Evolutionary conservation across 2,888 invertebrate species (phyloP).

Genomic region (Drosophila mimetica): DNA sequence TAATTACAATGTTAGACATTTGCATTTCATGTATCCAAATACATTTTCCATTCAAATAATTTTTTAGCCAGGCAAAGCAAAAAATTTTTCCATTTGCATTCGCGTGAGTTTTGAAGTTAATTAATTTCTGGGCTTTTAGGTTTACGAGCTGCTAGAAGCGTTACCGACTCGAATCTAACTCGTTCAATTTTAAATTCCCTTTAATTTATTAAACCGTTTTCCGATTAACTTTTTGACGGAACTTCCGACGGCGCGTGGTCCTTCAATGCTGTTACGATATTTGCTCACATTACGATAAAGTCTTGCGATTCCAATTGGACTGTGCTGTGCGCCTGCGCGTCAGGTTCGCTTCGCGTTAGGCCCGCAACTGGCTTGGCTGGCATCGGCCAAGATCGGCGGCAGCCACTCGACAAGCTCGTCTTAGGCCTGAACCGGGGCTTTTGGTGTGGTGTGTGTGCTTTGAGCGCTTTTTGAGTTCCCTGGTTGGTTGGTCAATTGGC

Average conservation of each 20-base stretch:
- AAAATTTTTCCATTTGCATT: conserved; percentile 52
- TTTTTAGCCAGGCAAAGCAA: conserved; percentile 31
- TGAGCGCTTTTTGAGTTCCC: conserved; percentile 62
- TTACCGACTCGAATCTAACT: not conserved
- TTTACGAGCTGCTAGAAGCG: conserved; percentile 56
- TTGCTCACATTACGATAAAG: conserved; percentile 41
- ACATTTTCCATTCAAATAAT: conserved; percentile 48
- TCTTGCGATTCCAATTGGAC: conserved; percentile 39
- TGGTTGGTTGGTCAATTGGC: conserved; percentile 54
- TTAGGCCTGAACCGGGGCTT: conserved; percentile 43
- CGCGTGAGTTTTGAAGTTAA: conserved; percentile 61
- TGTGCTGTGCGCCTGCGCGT: conserved; percentile 73
- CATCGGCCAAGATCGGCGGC: conserved; percentile 16
- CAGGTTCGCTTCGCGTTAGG: conserved; percentile 62
- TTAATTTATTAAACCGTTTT: conserved; percentile 5
- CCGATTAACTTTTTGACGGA: conserved; percentile 3
- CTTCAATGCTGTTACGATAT: conserved; percentile 39
- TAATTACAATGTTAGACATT: conserved; percentile 44
- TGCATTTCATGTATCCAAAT: conserved; percentile 39
- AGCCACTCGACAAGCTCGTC: conserved; percentile 34
- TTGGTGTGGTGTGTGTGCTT: conserved; percentile 27
- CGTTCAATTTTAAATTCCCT: conserved; percentile 44
- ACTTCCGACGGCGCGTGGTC: conserved; percentile 50
- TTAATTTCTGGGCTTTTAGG: conserved; percentile 27
- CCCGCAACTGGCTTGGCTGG: conserved; percentile 56